A percentile compares a stretch with the other conserved stretches of the same genome.
These are phyloP conservation scores for Caenorhabditis briggsae DNA, from an alignment of 1,140 invertebrate species.

Conservation along the genomic window DNA sequence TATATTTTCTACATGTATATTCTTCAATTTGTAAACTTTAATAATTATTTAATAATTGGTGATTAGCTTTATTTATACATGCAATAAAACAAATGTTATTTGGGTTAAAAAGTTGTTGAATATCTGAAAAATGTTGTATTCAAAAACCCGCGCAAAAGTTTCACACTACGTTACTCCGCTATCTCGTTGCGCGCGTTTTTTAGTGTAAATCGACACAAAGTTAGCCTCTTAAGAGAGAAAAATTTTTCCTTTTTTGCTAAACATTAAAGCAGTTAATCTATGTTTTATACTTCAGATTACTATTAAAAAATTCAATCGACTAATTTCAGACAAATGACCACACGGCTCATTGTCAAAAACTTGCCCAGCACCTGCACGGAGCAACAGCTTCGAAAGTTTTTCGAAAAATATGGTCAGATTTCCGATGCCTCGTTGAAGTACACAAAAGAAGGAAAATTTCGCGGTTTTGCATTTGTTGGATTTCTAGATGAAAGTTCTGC, in stretches of 20 bases:
- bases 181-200: background rate
- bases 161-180: background rate
- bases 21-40: background rate
- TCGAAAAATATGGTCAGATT: slow-evolving; percentile 62
- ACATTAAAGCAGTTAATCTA: background rate
- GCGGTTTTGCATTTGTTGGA: slow-evolving; percentile 92
- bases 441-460: slow-evolving; percentile 89
- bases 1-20: background rate
- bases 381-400: slow-evolving; percentile 62
- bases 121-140: background rate
- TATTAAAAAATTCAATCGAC: too few relatives aligned
- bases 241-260: background rate
- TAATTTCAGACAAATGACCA: slow-evolving; percentile 40
- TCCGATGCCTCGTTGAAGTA: slow-evolving; percentile 93
- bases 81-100: slow-evolving; percentile 6
- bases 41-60: background rate
- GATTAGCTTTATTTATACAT: slow-evolving; percentile 8
- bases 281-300: too few relatives aligned
- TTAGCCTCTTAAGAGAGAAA: too few relatives aligned
- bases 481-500: slow-evolving; percentile 87
- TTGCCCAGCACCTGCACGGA: slow-evolving; percentile 65
- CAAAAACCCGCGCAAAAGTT: background rate
- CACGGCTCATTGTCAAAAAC: slow-evolving; percentile 67
- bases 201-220: background rate
- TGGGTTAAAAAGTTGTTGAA: background rate